These are phyloP conservation scores for Diabrotica undecimpunctata DNA, from an alignment of 1,140 invertebrate species.

Conservation along the genomic window DNA sequence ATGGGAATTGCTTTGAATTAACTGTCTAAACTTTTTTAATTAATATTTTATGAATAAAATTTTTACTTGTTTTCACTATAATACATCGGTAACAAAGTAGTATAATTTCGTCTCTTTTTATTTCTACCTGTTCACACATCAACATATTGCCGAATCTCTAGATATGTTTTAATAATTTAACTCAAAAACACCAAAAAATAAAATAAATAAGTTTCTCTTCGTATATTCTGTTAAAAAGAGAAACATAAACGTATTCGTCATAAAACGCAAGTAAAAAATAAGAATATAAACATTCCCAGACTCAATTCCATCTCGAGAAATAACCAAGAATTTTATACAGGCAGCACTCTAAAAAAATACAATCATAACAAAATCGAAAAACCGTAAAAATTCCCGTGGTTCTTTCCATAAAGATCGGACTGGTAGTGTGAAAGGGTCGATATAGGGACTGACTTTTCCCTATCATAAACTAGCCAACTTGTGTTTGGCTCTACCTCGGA, in stretches of 20 bases:
- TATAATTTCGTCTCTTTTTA: too few species aligned
- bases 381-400: constrained; percentile 20
- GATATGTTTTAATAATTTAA: too few species aligned
- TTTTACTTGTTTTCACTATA: too few species aligned
- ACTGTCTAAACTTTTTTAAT: too few species aligned
- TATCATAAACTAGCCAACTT: constrained; percentile 20
- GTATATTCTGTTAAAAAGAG: too few species aligned
- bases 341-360: constrained; percentile 13
- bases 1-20: too few species aligned
- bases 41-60: too few species aligned
- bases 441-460: constrained; percentile 1
- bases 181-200: too few species aligned
- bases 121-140: too few species aligned
- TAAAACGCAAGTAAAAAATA: background rate
- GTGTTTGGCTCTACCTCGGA: constrained; percentile 12
- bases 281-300: background rate
- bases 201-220: too few species aligned
- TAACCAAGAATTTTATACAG: background rate
- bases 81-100: too few species aligned
- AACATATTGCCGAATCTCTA: too few species aligned
- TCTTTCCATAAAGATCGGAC: constrained; percentile 20
- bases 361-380: constrained; percentile 24
- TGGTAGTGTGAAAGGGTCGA: constrained; percentile 5
- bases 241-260: background rate
- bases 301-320: background rate